Base-by-base conservation (phyloP, 2,888 invertebrate species). In the Suillia variegata region DNA sequence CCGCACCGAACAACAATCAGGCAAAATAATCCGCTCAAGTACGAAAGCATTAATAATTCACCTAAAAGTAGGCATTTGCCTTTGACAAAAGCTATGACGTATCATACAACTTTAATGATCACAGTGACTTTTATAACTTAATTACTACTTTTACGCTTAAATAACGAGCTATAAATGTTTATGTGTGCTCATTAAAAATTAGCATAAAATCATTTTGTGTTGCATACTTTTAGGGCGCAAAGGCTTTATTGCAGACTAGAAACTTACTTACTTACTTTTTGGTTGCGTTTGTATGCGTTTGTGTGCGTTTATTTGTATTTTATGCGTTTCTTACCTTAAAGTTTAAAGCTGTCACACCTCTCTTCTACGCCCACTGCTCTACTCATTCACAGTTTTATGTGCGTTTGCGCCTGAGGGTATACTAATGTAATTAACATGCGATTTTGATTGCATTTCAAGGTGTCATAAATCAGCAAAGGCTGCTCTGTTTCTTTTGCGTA, bases 381-480 rank as follows among this genome's bases (percentile, higher is more conserved):
- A n/a, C n/a, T n/a, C n/a, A n/a, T n/a, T n/a, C n/a, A n/a, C n/a
- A n/a, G n/a, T n/a, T n/a, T n/a, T n/a, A n/a, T 18, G 38, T 4
- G n/a, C 20, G 3, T 20, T 5, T 45, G 17, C 45, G 49, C 26
- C 49, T n/a, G 13, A n/a, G 24, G 24, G 22, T 47, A 42, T n/a
- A n/a, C n/a, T 63, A 64, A 58, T 58, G 66, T 72, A 74, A 73
- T 74, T 73, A 72, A 70, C 71, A 70, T 69, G 73, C 75, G 68
- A 70, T 74, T 74, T 65, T 66, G 66, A 68, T 70, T 67, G 68
- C 70, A 70, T 70, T 70, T 65, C 59, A 68, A 73, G 65, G 68
- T 71, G 68, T 69, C 69, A 70, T 73, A 74, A 74, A 73, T 75
- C 74, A 67, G 66, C 57, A 62, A 63, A 68, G n/a, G n/a, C n/a